Conservation (phyloP, 2,113 vertebrate genomes). For the Corapipo altera region DNA sequence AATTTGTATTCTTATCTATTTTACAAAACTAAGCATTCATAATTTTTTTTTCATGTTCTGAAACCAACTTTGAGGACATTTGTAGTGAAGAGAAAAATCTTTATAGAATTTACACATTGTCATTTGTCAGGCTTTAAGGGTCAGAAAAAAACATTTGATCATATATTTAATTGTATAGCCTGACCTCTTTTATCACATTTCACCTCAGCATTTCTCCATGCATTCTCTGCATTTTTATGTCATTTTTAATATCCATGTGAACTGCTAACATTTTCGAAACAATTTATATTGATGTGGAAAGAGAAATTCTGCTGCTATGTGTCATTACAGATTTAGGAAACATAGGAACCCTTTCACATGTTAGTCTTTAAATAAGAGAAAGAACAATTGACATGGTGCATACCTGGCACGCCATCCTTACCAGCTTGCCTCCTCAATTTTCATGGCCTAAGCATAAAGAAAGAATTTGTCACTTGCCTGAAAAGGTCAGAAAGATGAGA, state of each 20-base stretch:
- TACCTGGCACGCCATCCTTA: neutral
- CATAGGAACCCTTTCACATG: neutral
- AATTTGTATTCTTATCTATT: neutral
- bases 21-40: neutral
- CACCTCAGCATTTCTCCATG: neutral
- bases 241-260: neutral
- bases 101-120: neutral
- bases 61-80: neutral
- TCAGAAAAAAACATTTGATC: neutral
- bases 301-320: neutral
- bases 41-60: neutral
- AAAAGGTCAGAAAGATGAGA: conserved; percentile 70
- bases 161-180: neutral
- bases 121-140: neutral
- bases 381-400: neutral
- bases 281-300: neutral
- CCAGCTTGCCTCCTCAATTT: conserved; percentile 44
- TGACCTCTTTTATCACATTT: neutral
- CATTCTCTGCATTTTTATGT: neutral
- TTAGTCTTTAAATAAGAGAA: conserved; percentile 46
- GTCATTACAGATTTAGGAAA: neutral
- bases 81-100: neutral
- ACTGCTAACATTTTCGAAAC: neutral
- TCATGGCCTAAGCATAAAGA: conserved; percentile 41
- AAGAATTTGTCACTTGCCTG: conserved; percentile 56